These are phyloP conservation scores for Percopsis transmontana DNA, from an alignment of 2,113 vertebrate species.

Conservation along the genomic window DNA sequence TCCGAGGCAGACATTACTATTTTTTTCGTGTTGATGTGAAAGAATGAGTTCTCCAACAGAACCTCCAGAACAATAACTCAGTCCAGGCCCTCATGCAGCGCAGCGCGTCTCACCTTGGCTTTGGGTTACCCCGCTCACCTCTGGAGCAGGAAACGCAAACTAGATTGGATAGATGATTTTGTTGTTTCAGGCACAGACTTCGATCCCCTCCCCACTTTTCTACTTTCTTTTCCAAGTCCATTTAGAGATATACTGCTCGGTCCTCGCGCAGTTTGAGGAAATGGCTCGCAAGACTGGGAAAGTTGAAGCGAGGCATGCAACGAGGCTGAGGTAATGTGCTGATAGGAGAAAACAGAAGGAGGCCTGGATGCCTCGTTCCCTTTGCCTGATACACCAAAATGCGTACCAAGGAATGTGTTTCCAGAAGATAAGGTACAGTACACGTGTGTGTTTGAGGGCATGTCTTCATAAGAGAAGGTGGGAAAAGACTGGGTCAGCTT, in stretches of 20 bases:
- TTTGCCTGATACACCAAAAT: not conserved
- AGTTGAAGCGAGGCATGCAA: slow-evolving; percentile 29
- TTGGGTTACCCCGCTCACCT: slow-evolving; percentile 52
- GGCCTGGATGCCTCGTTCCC: slow-evolving; percentile 4
- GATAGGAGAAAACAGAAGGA: slow-evolving; percentile 11
- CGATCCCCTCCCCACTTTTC: slow-evolving; percentile 47
- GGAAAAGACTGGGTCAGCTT: not conserved
- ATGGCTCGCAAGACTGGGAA: slow-evolving; percentile 31
- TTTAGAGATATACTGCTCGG: slow-evolving; percentile 43
- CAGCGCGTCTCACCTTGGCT: slow-evolving; percentile 49
- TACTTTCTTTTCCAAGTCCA: slow-evolving; percentile 41
- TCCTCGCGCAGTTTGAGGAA: slow-evolving; percentile 49
- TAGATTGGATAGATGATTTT: slow-evolving; percentile 53
- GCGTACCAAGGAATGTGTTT: not conserved
- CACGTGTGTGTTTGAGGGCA: not conserved
- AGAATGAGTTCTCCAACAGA: slow-evolving; percentile 25
- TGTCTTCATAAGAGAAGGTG: not conserved
- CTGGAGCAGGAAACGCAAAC: slow-evolving; percentile 61
- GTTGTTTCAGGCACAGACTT: slow-evolving; percentile 64
- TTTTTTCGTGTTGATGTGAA: slow-evolving; percentile 40
- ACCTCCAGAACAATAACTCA: slow-evolving; percentile 56
- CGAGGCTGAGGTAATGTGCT: slow-evolving; percentile 34
- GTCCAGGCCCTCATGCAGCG: slow-evolving; percentile 45
- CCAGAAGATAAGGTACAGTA: not conserved
- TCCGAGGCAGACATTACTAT: slow-evolving; percentile 11